Conservation (phyloP, 2,113 vertebrate species). For the Diphyllodes magnificus region DNA sequence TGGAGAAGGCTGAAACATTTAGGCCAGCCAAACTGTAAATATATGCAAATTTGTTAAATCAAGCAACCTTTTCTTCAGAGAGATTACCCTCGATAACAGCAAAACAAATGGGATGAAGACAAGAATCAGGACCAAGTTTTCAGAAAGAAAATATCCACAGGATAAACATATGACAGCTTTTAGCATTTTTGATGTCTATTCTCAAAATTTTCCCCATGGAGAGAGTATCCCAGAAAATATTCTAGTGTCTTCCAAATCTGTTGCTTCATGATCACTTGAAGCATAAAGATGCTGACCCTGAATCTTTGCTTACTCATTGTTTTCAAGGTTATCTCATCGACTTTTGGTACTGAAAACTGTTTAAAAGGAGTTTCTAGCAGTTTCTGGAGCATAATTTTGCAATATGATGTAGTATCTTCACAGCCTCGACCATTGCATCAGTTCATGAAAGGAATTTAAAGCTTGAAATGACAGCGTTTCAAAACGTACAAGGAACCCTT, state of each 20-base stretch:
- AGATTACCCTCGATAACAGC: neutral
- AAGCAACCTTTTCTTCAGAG: neutral
- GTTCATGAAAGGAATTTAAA: neutral
- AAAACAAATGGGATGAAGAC: neutral
- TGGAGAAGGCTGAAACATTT: neutral
- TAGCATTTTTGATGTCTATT: neutral
- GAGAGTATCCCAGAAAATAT: neutral
- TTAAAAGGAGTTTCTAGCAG: neutral
- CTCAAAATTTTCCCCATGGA: neutral
- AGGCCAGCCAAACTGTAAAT: neutral
- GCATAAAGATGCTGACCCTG: neutral
- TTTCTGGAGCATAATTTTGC: neutral
- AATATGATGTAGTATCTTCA: neutral
- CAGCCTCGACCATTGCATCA: accelerated
- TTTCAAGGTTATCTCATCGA: neutral
- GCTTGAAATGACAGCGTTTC: neutral
- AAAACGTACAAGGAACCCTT: neutral
- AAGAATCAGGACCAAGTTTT: neutral
- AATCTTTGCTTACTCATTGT: neutral
- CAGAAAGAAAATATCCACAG: neutral
- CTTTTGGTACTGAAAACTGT: neutral
- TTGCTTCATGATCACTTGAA: neutral
- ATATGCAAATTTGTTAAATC: neutral
- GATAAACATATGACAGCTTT: neutral
- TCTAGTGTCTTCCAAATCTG: neutral